Evolutionary conservation across 2,797 vertebrate genomes (phyloP).

Genomic region (Siniperca undulata): DNA sequence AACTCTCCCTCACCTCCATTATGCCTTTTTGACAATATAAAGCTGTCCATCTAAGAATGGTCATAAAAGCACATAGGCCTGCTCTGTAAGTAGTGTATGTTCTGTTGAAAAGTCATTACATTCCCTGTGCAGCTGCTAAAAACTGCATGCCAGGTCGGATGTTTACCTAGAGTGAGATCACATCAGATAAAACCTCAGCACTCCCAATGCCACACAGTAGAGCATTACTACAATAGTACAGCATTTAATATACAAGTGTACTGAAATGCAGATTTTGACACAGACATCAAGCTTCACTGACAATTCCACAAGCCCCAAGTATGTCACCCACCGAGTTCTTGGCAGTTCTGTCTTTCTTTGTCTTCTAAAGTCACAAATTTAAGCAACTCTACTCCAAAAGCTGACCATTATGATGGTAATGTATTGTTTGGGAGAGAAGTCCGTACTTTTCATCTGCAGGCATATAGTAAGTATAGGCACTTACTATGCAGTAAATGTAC

Average conservation of each 20-base stretch:
- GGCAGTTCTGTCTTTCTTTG: slow-evolving; percentile 20
- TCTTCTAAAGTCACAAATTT: slow-evolving; percentile 9
- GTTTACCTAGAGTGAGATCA: slow-evolving; percentile 78
- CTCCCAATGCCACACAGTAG: slow-evolving; percentile 48
- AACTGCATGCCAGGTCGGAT: slow-evolving; percentile 71
- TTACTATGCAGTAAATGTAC: background rate
- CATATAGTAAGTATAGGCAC: background rate
- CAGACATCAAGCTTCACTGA: slow-evolving; percentile 37
- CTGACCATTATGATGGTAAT: background rate
- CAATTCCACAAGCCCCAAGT: slow-evolving; percentile 36
- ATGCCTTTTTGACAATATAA: slow-evolving; percentile 5
- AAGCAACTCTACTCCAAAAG: background rate
- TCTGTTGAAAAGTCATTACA: slow-evolving; percentile 55
- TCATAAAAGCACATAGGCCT: background rate
- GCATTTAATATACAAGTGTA: slow-evolving; percentile 44
- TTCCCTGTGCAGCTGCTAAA: slow-evolving; percentile 71
- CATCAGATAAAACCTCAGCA: slow-evolving; percentile 62
- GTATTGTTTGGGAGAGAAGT: background rate
- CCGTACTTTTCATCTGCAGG: background rate
- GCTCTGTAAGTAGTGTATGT: slow-evolving; percentile 19
- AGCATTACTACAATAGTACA: slow-evolving; percentile 40
- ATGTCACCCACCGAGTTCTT: slow-evolving; percentile 8
- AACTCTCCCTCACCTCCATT: background rate
- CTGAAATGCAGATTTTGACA: slow-evolving; percentile 53
- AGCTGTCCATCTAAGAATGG: background rate